phyloP scores from a whole-genome alignment of 2,113 vertebrate genomes.

The Anarhynchus alexandrinus region DNA sequence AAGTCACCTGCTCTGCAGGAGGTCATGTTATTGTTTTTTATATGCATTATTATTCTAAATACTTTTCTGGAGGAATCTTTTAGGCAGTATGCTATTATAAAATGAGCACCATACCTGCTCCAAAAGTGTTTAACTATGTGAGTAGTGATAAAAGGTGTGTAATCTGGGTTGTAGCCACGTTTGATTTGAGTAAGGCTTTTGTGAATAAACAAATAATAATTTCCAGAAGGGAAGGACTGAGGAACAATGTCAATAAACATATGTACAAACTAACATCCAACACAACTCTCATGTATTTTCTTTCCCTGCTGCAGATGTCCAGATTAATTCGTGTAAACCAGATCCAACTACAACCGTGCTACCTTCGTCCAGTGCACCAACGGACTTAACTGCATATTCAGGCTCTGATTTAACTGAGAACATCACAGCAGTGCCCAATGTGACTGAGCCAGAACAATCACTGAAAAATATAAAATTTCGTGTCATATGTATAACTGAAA shows the following conservation, averaged over 20 bases:
- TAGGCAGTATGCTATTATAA: not conserved
- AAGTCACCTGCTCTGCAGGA: not conserved
- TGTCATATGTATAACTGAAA: slow-evolving; percentile 65
- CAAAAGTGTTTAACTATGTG: not conserved
- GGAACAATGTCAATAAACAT: not conserved
- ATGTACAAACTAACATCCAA: not conserved
- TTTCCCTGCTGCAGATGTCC: slow-evolving; percentile 55
- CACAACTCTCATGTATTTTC: not conserved
- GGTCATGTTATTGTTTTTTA: not conserved
- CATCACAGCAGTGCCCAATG: not conserved
- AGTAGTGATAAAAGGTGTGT: not conserved
- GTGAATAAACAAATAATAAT: not conserved
- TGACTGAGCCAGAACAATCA: not conserved
- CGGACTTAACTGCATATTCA: not conserved
- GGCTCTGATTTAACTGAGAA: not conserved
- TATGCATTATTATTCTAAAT: not conserved
- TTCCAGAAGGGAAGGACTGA: not conserved
- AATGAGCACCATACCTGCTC: not conserved
- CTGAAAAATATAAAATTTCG: not conserved
- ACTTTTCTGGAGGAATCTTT: not conserved
- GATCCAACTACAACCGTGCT: slow-evolving; percentile 16
- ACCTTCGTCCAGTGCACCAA: not conserved
- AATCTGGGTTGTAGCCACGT: not conserved
- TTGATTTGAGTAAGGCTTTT: not conserved
- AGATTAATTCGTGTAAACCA: slow-evolving; percentile 73